These are phyloP conservation scores for Heliconius ethilla DNA, from an alignment of 2,888 invertebrate genomes.

Conservation along the genomic window DNA sequence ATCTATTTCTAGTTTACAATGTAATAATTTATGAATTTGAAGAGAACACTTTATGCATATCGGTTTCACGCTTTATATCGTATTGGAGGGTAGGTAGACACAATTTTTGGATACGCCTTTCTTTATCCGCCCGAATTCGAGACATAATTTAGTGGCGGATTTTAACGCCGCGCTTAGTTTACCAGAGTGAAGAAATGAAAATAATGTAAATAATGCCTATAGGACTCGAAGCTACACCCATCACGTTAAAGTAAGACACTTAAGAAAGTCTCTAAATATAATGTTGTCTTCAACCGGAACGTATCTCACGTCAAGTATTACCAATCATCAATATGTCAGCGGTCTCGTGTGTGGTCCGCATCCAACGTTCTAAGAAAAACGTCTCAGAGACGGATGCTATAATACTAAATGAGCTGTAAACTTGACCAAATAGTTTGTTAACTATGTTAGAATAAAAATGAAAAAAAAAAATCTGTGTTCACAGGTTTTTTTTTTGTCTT, in stretches of 20 bases:
- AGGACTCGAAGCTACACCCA: not conserved
- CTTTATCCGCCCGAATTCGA: too few relatives aligned
- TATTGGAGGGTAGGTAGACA: not conserved
- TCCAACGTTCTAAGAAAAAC: conserved; percentile 47
- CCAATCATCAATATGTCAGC: conserved; percentile 48
- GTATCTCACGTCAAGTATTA: conserved; percentile 20
- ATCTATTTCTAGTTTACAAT: not conserved
- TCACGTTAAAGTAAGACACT: not conserved
- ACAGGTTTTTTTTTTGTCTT: not conserved
- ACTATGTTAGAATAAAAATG: conserved; percentile 4
- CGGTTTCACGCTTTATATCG: too few relatives aligned
- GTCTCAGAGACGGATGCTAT: conserved; percentile 36
- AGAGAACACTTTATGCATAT: not conserved
- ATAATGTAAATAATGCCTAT: not conserved
- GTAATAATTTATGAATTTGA: not conserved
- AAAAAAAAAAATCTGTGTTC: not conserved
- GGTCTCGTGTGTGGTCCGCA: conserved; percentile 50
- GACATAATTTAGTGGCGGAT: too few relatives aligned
- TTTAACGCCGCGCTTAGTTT: too few relatives aligned
- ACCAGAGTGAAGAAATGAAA: not conserved
- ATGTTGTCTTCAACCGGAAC: conserved; percentile 11
- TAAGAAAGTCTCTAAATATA: conserved; percentile 7
- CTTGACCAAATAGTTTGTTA: conserved; percentile 27
- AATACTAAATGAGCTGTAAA: conserved; percentile 37
- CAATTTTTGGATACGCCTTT: not conserved